Base-by-base conservation (phyloP, 2,797 vertebrate species). In the Carcharodon carcharias region DNA sequence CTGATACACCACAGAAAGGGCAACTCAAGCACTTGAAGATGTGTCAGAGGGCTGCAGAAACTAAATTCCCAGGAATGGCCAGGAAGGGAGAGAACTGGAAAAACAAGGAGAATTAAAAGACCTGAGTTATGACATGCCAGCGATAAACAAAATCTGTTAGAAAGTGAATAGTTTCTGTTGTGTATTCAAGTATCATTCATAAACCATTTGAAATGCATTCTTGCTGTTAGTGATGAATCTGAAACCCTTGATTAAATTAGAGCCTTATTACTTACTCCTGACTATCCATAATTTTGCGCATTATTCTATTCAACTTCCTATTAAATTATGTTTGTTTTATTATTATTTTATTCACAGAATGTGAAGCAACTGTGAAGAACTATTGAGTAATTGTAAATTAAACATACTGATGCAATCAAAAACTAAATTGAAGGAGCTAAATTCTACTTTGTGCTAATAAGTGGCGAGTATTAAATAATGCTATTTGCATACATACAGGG, bases 251-350 rank as follows among this genome's bases (percentile, higher is more conserved):
- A 50, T 45, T 85, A 85, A 50, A 85, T 85, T 85, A 50, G 1
- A 85, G 40, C 82, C 82, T 85, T 85, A 85, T 85, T 85, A 85
- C 82, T 85, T 26, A 85, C 45, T 85, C 82, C 82, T 50, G 45
- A 85, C 82, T 40, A 85, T 26, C 82, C 82, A 85, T 50, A 85
- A 85, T 26, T 9, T 45, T 85, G 82, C 26, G 82, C 82, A 85
- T 85, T 85, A 85, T 85, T 85, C 82, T 50, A 50, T 85, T 85
- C 82, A 85, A 85, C 45, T 85, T 85, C 82, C 82, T 23, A 85
- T 85, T 85, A 45, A 85, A 85, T 85, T 85, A 85, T 6, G 9
- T 50, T 85, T 50, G 82, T 85, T 85, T 85, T 85, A 50, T 85
- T 85, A 85, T 45, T 45, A 26, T 85, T 50, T 50, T 85, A 85